A percentile compares a stretch with the other conserved stretches of the same genome.
phyloP scores from a whole-genome alignment of 2,888 invertebrate species.

The Hirtodrosophila trivittata region DNA sequence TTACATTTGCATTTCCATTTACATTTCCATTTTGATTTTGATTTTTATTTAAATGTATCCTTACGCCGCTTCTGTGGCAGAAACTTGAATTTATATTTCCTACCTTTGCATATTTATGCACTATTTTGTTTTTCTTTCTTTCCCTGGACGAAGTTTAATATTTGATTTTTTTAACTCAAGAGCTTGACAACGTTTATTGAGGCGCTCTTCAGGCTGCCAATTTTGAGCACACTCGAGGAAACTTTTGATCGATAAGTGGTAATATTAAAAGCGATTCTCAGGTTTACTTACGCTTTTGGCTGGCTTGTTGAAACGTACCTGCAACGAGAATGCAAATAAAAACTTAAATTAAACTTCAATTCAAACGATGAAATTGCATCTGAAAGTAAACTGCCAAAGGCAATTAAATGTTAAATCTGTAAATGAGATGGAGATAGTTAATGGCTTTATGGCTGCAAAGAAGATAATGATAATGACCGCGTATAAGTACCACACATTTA shows the following conservation, averaged over 20 bases:
- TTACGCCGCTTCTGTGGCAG: slow-evolving; percentile 8
- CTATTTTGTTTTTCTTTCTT: background rate
- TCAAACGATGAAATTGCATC: slow-evolving; percentile 7
- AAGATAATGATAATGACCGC: slow-evolving; percentile 26
- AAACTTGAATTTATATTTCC: too few relatives aligned
- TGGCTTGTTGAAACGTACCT: slow-evolving; percentile 73
- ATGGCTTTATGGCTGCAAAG: slow-evolving; percentile 7
- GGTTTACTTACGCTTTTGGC: slow-evolving; percentile 71
- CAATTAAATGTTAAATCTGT: slow-evolving; percentile 7
- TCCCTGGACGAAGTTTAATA: slow-evolving; percentile 3
- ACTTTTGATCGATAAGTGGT: slow-evolving; percentile 63
- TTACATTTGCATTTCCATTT: slow-evolving; percentile 24
- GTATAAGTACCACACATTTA: slow-evolving; percentile 8
- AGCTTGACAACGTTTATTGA: slow-evolving; percentile 26
- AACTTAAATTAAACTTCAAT: slow-evolving; percentile 18
- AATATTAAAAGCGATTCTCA: slow-evolving; percentile 45
- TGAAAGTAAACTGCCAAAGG: slow-evolving; percentile 15
- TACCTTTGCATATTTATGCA: slow-evolving; percentile 22
- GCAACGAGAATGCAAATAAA: slow-evolving; percentile 45
- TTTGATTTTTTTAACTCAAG: slow-evolving; percentile 20
- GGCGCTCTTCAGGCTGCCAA: slow-evolving; percentile 35
- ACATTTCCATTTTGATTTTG: slow-evolving; percentile 21
- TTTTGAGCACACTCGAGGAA: slow-evolving; percentile 36
- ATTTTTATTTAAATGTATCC: slow-evolving; percentile 35
- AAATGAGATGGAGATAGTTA: slow-evolving; percentile 19